These are phyloP conservation scores for Sciurus carolinensis DNA, from an alignment of 2,797 vertebrate genomes.

Conservation along the genomic window DNA sequence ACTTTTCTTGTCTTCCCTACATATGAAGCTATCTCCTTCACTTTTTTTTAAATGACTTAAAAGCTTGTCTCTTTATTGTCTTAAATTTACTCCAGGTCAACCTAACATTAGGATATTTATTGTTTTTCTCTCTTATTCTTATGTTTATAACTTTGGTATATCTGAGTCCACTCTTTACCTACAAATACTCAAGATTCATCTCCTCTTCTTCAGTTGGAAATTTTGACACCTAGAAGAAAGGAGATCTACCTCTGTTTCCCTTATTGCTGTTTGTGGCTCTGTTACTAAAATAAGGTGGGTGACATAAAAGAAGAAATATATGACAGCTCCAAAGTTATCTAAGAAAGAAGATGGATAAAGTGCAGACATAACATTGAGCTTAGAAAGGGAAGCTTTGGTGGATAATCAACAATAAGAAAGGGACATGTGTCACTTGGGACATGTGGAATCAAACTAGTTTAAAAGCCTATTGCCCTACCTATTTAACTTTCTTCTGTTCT, in stretches of 20 bases:
- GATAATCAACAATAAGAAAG: background rate
- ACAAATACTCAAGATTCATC: background rate
- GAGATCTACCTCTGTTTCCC: rapidly evolving
- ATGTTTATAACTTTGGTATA: background rate
- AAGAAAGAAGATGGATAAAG: too few relatives aligned
- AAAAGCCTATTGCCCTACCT: background rate
- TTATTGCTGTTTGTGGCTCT: background rate
- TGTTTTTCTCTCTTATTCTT: background rate
- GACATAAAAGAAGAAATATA: background rate
- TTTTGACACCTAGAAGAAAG: background rate
- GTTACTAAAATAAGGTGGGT: too few relatives aligned
- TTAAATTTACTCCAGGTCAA: background rate
- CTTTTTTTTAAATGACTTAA: background rate
- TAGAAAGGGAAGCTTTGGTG: background rate
- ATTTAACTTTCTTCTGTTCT: background rate
- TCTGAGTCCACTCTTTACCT: background rate
- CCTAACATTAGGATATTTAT: background rate
- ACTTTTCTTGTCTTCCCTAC: background rate
- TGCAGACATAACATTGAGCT: background rate
- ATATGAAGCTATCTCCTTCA: background rate
- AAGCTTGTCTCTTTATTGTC: background rate
- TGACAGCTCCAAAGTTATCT: background rate
- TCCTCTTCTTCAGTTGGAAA: background rate
- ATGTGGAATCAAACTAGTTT: rapidly evolving
- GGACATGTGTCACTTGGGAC: background rate